Percentiles rank a stretch among this genome's conserved stretches.
Evolutionary conservation across 2,113 vertebrate species (phyloP).

Genomic region (Malaclemys terrapin): DNA sequence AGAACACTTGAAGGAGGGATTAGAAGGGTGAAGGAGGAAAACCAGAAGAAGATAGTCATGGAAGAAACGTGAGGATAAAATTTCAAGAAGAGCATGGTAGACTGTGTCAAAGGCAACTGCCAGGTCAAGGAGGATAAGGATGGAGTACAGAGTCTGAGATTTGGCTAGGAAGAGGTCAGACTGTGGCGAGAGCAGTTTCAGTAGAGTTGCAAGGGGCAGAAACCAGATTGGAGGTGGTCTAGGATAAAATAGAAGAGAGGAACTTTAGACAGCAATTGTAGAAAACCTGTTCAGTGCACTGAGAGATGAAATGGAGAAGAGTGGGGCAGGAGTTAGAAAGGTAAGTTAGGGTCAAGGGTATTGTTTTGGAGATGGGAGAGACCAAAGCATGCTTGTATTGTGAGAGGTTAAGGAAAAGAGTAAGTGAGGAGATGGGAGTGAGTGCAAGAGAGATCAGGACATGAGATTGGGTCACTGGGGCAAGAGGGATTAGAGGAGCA

Average conservation of each 20-base stretch:
- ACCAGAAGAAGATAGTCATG: background rate
- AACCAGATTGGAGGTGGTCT: background rate
- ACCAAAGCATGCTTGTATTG: background rate
- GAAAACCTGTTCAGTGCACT: too few relatives aligned
- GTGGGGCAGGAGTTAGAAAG: too few relatives aligned
- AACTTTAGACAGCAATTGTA: background rate
- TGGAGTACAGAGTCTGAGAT: background rate
- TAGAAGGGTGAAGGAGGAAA: background rate
- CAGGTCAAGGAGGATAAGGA: background rate
- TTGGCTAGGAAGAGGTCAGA: background rate
- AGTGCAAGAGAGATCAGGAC: too few relatives aligned
- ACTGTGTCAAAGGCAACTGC: background rate
- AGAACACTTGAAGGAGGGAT: background rate
- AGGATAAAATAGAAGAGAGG: background rate
- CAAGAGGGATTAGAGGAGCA: too few relatives aligned
- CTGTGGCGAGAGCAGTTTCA: background rate
- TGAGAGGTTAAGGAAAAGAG: too few relatives aligned
- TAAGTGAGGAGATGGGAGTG: too few relatives aligned
- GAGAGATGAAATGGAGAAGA: too few relatives aligned
- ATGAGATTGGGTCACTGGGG: too few relatives aligned
- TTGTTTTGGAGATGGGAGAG: background rate
- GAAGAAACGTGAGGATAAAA: background rate
- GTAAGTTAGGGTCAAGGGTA: too few relatives aligned
- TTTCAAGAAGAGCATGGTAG: background rate
- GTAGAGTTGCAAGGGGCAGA: background rate